Percentiles rank a stretch among this genome's conserved stretches.
phyloP scores from a whole-genome alignment of 1,140 invertebrate genomes.

The Hyles vespertilio region DNA sequence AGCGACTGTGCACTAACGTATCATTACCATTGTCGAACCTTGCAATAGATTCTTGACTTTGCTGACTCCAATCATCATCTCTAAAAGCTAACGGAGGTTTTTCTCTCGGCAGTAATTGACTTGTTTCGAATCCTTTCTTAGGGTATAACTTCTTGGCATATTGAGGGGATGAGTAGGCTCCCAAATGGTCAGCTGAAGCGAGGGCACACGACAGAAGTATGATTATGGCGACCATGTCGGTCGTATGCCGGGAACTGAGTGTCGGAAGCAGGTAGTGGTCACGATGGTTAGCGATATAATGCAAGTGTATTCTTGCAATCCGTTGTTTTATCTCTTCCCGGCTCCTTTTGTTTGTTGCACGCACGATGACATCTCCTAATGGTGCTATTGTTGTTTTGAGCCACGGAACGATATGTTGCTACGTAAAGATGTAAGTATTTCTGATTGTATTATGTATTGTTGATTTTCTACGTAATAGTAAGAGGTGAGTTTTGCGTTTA shows the following conservation, averaged over 20 bases:
- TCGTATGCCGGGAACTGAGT: conserved; percentile 30
- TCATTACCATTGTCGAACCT: conserved; percentile 55
- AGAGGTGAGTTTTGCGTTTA: too few species aligned
- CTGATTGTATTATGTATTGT: background rate
- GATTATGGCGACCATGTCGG: conserved; percentile 47
- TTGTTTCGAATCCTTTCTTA: conserved; percentile 47
- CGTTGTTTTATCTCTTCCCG: conserved; percentile 63
- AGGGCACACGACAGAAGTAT: conserved; percentile 25
- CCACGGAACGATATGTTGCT: conserved; percentile 8
- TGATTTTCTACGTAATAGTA: background rate
- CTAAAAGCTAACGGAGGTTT: conserved; percentile 42
- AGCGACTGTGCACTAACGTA: conserved; percentile 52
- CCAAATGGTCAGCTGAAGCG: conserved; percentile 53
- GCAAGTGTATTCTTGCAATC: conserved; percentile 31
- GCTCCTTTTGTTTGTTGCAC: conserved; percentile 65
- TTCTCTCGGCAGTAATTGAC: conserved; percentile 47
- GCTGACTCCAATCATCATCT: conserved; percentile 3
- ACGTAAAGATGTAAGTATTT: background rate
- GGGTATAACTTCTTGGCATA: conserved; percentile 71
- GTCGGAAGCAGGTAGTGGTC: conserved; percentile 52
- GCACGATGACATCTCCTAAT: conserved; percentile 70
- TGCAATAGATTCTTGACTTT: conserved; percentile 34
- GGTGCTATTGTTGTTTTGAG: conserved; percentile 61
- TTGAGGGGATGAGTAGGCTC: conserved; percentile 71
- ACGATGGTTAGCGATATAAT: conserved; percentile 35